phyloP scores from a whole-genome alignment of 2,113 vertebrate species.

The Forbesichthys agassizii region DNA sequence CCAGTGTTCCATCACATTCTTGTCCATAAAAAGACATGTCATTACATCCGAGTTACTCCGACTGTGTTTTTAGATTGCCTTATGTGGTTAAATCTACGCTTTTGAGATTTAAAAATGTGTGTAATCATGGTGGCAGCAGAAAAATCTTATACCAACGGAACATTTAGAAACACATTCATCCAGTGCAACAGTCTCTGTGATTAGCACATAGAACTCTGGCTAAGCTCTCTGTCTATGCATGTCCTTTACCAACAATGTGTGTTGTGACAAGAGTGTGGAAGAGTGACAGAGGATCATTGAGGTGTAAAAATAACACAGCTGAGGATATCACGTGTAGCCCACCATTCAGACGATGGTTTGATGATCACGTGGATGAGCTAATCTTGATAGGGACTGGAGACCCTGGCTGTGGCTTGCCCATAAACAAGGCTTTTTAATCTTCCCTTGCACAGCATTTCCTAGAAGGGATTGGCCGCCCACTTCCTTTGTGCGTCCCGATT shows the following conservation, averaged over 20 bases:
- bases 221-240: conserved; percentile 9
- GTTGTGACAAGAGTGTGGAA: conserved; percentile 10
- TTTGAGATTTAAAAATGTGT: background rate
- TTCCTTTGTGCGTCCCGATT: conserved; percentile 69
- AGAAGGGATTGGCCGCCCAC: conserved; percentile 76
- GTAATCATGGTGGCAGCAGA: conserved; percentile 9
- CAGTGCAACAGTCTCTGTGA: background rate
- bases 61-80: background rate
- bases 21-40: background rate
- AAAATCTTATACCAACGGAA: background rate
- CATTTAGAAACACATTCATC: conserved; percentile 18
- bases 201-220: conserved; percentile 2
- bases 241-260: background rate
- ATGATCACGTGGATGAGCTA: too few relatives aligned
- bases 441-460: conserved; percentile 68
- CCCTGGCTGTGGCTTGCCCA: background rate
- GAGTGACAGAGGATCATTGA: conserved; percentile 4
- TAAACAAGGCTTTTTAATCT: conserved; percentile 65
- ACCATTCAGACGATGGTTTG: conserved; percentile 26
- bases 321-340: conserved; percentile 56
- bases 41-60: background rate
- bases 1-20: conserved; percentile 8
- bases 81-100: background rate
- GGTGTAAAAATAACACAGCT: background rate
- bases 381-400: background rate